A percentile compares a stretch with the other conserved stretches of the same genome.
These are phyloP conservation scores for Coelopa frigida DNA, from an alignment of 1,140 invertebrate species.

Conservation along the genomic window DNA sequence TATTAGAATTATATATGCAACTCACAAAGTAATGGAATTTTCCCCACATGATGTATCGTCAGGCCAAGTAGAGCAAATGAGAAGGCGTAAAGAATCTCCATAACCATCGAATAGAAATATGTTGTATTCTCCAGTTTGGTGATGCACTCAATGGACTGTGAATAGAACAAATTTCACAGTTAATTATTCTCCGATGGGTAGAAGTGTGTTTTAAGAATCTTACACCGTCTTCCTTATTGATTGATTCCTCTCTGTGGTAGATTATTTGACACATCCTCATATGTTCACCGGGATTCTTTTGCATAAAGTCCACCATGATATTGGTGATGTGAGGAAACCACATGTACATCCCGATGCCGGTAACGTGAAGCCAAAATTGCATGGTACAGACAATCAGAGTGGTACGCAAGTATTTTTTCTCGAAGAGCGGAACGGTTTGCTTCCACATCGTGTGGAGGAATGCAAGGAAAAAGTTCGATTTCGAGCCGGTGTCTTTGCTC, in stretches of 20 bases:
- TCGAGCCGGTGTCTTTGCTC: not conserved
- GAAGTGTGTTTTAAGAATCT: slow-evolving; percentile 2
- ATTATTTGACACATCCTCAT: slow-evolving; percentile 17
- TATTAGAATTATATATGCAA: too few relatives aligned
- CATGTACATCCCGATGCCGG: slow-evolving; percentile 34
- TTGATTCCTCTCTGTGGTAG: slow-evolving; percentile 13
- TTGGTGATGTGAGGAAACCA: slow-evolving; percentile 21
- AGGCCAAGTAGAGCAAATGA: slow-evolving; percentile 8
- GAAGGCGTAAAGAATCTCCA: slow-evolving; percentile 10
- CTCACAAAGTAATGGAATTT: slow-evolving; percentile 9
- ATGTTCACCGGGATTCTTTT: slow-evolving; percentile 10
- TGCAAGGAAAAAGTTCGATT: slow-evolving; percentile 1
- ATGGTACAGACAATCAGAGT: slow-evolving; percentile 29
- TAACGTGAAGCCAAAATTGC: slow-evolving; percentile 46
- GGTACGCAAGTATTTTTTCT: slow-evolving; percentile 43
- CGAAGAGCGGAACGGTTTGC: slow-evolving; percentile 48
- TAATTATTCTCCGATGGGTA: slow-evolving; percentile 1
- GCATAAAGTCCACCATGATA: slow-evolving; percentile 16
- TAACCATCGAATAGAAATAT: slow-evolving; percentile 2
- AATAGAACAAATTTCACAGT: not conserved
- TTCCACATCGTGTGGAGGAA: slow-evolving; percentile 38
- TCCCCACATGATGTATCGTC: slow-evolving; percentile 8
- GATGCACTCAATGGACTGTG: not conserved
- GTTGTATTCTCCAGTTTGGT: slow-evolving; percentile 6
- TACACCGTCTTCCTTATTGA: slow-evolving; percentile 14